Conservation (phyloP, 2,113 vertebrate genomes). For the Argyrosomus japonicus region DNA sequence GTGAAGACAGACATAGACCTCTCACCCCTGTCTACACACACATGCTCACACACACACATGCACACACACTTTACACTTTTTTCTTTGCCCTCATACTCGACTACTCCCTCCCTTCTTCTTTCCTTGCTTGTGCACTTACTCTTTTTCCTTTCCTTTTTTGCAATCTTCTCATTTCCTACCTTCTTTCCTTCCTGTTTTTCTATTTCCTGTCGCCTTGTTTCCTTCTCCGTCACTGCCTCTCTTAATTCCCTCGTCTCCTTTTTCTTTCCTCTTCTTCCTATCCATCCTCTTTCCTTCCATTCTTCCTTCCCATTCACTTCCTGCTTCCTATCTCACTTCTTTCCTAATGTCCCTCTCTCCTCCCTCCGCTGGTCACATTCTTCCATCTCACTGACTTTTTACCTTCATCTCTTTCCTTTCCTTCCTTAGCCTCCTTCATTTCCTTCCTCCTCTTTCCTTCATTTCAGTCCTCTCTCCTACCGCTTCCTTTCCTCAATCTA, state of each 20-base stretch:
- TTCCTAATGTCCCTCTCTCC: background rate
- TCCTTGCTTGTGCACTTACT: background rate
- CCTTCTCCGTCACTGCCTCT: background rate
- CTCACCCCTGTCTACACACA: conserved; percentile 51
- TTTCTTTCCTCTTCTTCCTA: background rate
- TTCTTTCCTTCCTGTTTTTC: background rate
- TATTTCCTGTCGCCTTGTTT: background rate
- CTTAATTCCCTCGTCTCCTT: background rate
- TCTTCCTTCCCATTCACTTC: conserved; percentile 6
- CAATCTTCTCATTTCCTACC: background rate
- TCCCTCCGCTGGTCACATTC: background rate
- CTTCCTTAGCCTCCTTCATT: background rate
- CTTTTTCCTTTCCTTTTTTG: background rate
- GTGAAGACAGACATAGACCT: conserved; percentile 80
- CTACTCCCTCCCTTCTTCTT: background rate
- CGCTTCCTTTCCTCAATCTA: background rate
- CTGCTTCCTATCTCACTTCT: conserved; percentile 4
- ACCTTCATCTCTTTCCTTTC: background rate
- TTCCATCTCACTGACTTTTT: background rate
- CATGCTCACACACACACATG: conserved; percentile 35
- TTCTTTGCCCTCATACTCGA: background rate
- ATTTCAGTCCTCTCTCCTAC: background rate
- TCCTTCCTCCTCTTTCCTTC: background rate
- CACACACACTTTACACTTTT: conserved; percentile 8
- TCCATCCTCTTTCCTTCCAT: background rate